Conservation (phyloP, 2,113 vertebrate species). For the Ictalurus punctatus region DNA sequence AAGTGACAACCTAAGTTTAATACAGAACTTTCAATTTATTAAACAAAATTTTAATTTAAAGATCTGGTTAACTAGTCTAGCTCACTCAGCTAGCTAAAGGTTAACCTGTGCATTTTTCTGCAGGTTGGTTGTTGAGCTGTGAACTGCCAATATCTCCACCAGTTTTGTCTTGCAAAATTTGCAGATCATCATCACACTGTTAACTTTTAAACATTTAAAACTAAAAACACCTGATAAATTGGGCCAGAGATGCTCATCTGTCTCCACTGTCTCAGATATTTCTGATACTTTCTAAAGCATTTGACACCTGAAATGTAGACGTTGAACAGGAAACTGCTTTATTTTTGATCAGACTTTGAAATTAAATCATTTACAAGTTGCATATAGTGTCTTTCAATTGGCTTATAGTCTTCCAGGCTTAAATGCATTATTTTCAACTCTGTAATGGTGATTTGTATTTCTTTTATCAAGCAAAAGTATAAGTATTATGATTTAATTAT, state of each 20-base stretch:
- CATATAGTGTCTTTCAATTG: neutral
- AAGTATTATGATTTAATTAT: neutral
- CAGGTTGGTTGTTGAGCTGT: neutral
- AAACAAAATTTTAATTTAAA: too few relatives aligned
- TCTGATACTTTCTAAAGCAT: neutral
- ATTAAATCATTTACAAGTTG: neutral
- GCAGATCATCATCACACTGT: neutral
- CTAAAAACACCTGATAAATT: neutral
- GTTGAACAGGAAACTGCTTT: neutral
- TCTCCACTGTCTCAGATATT: neutral
- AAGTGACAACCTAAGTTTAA: neutral
- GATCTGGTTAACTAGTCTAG: neutral
- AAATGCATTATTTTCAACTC: neutral
- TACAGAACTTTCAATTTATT: neutral
- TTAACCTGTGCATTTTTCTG: neutral
- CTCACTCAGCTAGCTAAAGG: neutral
- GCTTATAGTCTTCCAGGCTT: neutral
- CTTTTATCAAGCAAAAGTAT: neutral
- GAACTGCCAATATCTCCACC: neutral
- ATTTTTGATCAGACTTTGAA: too few relatives aligned
- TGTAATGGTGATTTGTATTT: neutral
- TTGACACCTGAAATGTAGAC: neutral
- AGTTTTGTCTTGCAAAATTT: neutral
- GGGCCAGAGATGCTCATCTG: neutral
- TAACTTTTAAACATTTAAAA: neutral